Percentiles rank a stretch among this genome's conserved stretches.
Conservation (phyloP, 2,888 invertebrate genomes). For the Lepidochrysops patricia region DNA sequence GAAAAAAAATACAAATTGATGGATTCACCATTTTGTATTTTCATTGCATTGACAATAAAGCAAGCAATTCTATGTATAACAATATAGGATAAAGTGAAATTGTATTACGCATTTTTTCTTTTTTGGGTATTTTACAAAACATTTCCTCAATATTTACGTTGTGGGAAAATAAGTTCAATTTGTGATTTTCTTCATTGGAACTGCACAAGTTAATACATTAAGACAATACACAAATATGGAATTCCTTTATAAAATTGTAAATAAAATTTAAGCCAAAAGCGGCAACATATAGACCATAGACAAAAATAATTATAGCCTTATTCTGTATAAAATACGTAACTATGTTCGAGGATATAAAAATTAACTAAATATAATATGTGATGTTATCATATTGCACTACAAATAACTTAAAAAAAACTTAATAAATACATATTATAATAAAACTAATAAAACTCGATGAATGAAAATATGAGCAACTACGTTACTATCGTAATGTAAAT, state of each 20-base stretch:
- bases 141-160: no score
- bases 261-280: constrained; percentile 6
- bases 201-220: background rate
- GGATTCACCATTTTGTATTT: background rate
- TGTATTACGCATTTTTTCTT: background rate
- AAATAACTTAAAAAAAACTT: constrained; percentile 25
- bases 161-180: no score
- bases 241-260: constrained; percentile 7
- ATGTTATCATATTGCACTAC: constrained; percentile 31
- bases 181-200: background rate
- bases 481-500: background rate
- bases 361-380: constrained; percentile 21
- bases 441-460: constrained; percentile 59
- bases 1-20: no score
- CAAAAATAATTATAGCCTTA: constrained; percentile 12
- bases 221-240: background rate
- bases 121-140: no score
- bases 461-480: constrained; percentile 55
- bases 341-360: constrained; percentile 16
- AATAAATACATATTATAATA: constrained; percentile 31
- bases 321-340: constrained; percentile 14
- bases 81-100: background rate
- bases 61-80: background rate
- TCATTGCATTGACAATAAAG: background rate
- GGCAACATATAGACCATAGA: constrained; percentile 9